Percentiles rank a stretch among this genome's conserved stretches.
Conservation (phyloP, 2,888 invertebrate genomes). For the Octonoba sinensis region DNA sequence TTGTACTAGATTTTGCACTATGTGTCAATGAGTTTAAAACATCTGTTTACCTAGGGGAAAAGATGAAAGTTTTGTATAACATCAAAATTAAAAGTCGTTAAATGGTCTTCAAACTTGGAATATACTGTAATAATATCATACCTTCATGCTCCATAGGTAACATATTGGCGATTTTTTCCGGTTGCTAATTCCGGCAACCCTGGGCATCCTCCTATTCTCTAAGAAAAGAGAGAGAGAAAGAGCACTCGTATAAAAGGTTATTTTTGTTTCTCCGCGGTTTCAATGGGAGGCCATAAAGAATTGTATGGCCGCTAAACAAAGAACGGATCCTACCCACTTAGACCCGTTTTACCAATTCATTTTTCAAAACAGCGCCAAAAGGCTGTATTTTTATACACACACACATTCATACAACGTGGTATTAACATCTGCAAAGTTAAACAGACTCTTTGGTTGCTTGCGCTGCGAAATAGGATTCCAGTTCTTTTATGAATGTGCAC, state of each 20-base stretch:
- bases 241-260: slow-evolving; percentile 63
- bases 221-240: neutral
- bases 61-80: too few species aligned
- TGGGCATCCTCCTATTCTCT: slow-evolving; percentile 55
- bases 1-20: too few species aligned
- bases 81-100: too few species aligned
- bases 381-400: slow-evolving; percentile 47
- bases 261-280: slow-evolving; percentile 62
- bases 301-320: slow-evolving; percentile 64
- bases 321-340: slow-evolving; percentile 58
- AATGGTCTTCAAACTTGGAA: too few species aligned
- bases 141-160: too few species aligned
- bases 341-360: slow-evolving; percentile 61
- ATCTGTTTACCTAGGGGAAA: too few species aligned
- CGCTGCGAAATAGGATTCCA: slow-evolving; percentile 51
- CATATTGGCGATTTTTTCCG: too few species aligned
- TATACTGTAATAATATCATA: too few species aligned
- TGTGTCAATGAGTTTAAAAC: too few species aligned
- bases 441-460: slow-evolving; percentile 36
- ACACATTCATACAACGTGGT: slow-evolving; percentile 8
- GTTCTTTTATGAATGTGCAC: slow-evolving; percentile 59
- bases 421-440: slow-evolving; percentile 62
- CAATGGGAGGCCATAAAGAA: slow-evolving; percentile 64
- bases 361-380: slow-evolving; percentile 56
- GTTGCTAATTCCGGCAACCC: slow-evolving; percentile 34